Evolutionary conservation across 2,113 vertebrate species (phyloP), one percentile per base, ranked within the genome.

Genomic region (Gobiocypris rarus): DNA sequence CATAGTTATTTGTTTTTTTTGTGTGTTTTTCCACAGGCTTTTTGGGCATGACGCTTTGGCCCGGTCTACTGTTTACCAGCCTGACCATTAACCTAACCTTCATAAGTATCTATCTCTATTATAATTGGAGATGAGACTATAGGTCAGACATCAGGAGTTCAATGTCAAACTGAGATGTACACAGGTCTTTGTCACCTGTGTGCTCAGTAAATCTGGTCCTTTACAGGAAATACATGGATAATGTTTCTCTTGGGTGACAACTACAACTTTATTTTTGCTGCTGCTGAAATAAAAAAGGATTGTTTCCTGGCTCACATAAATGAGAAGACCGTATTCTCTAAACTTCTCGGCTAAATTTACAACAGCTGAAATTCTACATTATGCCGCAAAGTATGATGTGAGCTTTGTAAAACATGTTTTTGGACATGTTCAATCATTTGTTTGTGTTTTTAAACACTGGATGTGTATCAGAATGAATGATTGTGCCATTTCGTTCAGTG

Each of bases 41-140:
- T 9, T 63, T 94, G 0, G 92, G 90, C 24, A 87, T 86, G 67
- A 90, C 92, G 0, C 45, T 96, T 19, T 93, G 95, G 79, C 92
- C 93, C 0, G 94, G 95, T 9, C 92, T 99, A 65, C 90, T 99
- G 3, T 92, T 96, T 0, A 17, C 92, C 48, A 99, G 98, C 89
- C 88, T 99, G 89, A 94, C 96, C 0, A 88, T 93, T 88, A 99
- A 99, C 61, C 89, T 97, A n/a, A 22, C 95, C 63, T 96, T 98
- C 90, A 93, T 93, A 1, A 92, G 94, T 0, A 91, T 96, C 86
- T 98, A 96, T 56, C 87, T 96, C 84, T 98, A 97, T 92, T 92
- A 93, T 89, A 96, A 91, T 89, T 95, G 93, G 93, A 91, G 52
- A 86, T 94, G 91, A 95, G 73, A 61, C 69, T 75, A 63, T 24